Base-by-base conservation (phyloP, 2,113 vertebrate genomes). In the Eolophus roseicapilla region DNA sequence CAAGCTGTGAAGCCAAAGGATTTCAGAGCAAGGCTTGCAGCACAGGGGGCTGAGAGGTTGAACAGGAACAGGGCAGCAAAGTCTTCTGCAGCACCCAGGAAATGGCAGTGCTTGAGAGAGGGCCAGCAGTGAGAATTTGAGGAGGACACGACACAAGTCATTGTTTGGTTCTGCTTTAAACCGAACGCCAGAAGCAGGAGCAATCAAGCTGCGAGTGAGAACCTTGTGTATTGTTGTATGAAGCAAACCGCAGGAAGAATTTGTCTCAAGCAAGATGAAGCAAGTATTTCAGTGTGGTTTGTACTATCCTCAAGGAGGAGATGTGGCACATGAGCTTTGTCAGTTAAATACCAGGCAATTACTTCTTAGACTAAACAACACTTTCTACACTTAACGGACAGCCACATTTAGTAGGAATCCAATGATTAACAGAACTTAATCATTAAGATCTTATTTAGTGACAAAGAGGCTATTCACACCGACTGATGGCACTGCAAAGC, bases 41-140 rank as follows among this genome's bases (percentile, higher is more conserved):
- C n/a, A 8, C 0, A 5, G 8, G 37, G 12, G 13, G 52, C 55
- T 0, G 4, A n/a, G 52, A 39, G 37, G 37, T 39, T 39, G 37
- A 59, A 3, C 3, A 4, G 65, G 21, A 35, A 49, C 0, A 3
- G 57, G 35, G 74, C 20, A 60, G n/a, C 8, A 25, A 21, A 67
- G 71, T 12, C 62, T 41, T 14, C 64, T 11, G 44, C 6, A 1
- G 23, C 8, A 46, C 41, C 21, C 57, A 11, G 53, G 53, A 31
- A 67, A 84, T 0, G 6, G 8, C 35, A 31, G 60, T 0, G 17
- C 43, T 53, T 17, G 33, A 15, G n/a, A 31, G 71, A 84, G 8
- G 35, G 33, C 25, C 0, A 4, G 28, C n/a, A 43, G 44, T 6
- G 2, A 52, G 63, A 57, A 76, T 55, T 47, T 7, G 15, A 35